These are phyloP conservation scores for Tapirus indicus DNA, from an alignment of 2,797 vertebrate genomes.

Conservation along the genomic window DNA sequence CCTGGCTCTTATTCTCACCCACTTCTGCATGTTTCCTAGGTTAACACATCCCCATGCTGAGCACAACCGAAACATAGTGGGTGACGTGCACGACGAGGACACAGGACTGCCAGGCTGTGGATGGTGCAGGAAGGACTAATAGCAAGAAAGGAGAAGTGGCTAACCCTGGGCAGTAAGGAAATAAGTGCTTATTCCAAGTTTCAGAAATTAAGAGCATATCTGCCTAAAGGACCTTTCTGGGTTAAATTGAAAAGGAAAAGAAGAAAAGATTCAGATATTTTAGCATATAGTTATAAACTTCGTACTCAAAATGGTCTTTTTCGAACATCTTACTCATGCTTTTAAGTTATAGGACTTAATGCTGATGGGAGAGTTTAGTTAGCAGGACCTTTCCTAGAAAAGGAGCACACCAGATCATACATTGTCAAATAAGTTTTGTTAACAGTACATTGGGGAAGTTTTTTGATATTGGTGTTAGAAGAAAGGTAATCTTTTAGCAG, in stretches of 20 bases:
- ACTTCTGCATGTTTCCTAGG: neutral
- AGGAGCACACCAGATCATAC: neutral
- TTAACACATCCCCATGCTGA: neutral
- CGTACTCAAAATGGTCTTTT: conserved; percentile 39
- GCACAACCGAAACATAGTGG: neutral
- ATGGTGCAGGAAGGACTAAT: neutral
- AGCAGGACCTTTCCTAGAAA: conserved; percentile 50
- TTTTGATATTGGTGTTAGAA: conserved; percentile 8
- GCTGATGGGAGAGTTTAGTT: conserved; percentile 1
- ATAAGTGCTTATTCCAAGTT: neutral
- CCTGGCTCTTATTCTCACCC: neutral
- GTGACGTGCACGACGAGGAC: neutral
- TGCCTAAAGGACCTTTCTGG: neutral
- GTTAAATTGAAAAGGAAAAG: conserved; percentile 45
- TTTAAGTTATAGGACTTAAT: conserved; percentile 17
- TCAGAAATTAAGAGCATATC: conserved; percentile 7
- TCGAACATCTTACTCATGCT: conserved; percentile 1
- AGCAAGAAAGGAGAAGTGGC: neutral
- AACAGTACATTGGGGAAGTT: neutral
- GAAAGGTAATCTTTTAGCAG: conserved; percentile 50
- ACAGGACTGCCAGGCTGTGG: neutral
- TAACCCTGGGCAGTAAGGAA: neutral
- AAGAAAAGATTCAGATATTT: neutral
- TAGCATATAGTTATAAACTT: conserved; percentile 47
- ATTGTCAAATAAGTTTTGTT: neutral